Conservation (phyloP, 2,888 invertebrate genomes). For the Cheilosia pagana region DNA sequence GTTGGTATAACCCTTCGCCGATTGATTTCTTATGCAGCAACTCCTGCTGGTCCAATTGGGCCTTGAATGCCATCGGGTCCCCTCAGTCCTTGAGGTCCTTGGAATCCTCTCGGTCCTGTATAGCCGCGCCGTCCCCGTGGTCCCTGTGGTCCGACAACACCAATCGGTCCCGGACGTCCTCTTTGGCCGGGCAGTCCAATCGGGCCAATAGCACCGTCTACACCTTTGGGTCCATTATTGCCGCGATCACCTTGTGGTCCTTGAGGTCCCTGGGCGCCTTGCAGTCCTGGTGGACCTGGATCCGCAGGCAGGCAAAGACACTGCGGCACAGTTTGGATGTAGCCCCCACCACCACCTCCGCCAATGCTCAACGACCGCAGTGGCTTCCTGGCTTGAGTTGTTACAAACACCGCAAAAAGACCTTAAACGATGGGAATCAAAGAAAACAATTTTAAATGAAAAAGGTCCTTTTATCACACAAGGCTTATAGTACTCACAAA, state of each 20-base stretch:
- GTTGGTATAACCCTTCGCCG: neutral
- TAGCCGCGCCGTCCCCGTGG: constrained; percentile 32
- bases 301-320: constrained; percentile 49
- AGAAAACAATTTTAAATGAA: neutral
- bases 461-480: neutral
- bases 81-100: constrained; percentile 23
- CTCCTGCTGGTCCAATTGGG: constrained; percentile 10
- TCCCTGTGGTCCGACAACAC: constrained; percentile 36
- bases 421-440: constrained; percentile 26
- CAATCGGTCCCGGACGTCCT: constrained; percentile 48
- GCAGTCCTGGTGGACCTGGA: constrained; percentile 32
- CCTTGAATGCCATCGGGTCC: constrained; percentile 31
- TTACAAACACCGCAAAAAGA: constrained; percentile 25
- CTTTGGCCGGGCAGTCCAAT: constrained; percentile 32
- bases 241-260: constrained; percentile 49
- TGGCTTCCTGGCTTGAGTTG: constrained; percentile 43
- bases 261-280: constrained; percentile 20
- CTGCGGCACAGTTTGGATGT: constrained; percentile 10
- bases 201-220: constrained; percentile 40
- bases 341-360: neutral
- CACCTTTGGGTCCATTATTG: constrained; percentile 31
- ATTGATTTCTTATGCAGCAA: neutral
- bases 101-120: constrained; percentile 44
- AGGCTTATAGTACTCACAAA: constrained; percentile 37
- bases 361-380: constrained; percentile 27